Conservation (phyloP, 2,113 vertebrate species). For the Cynoglossus semilaevis region DNA sequence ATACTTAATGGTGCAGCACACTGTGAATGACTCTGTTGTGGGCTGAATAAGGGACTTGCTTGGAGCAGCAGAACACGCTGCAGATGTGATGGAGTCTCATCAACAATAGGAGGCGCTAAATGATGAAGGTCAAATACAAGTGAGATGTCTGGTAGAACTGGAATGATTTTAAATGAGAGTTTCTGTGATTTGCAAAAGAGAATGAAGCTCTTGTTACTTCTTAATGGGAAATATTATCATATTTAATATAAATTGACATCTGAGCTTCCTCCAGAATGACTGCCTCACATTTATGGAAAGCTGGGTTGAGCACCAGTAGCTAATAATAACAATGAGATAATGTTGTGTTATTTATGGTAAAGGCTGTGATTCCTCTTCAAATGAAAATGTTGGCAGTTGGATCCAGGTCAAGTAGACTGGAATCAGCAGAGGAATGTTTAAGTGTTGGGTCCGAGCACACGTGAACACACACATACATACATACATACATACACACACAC, state of each 20-base stretch:
- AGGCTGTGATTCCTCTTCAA: too few species aligned
- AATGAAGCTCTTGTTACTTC: slow-evolving; percentile 20
- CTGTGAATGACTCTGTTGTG: not conserved
- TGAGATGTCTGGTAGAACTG: slow-evolving; percentile 39
- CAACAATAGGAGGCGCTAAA: slow-evolving; percentile 20
- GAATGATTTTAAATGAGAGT: slow-evolving; percentile 41
- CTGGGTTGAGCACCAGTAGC: slow-evolving; percentile 38
- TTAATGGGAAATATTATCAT: slow-evolving; percentile 52
- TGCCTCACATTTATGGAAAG: too few species aligned
- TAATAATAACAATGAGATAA: slow-evolving; percentile 30
- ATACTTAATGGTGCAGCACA: not conserved
- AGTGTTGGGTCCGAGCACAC: too few species aligned
- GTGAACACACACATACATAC: not conserved
- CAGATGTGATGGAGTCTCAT: not conserved
- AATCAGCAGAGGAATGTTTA: not conserved
- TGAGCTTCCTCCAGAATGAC: slow-evolving; percentile 17
- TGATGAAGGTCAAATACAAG: slow-evolving; percentile 52
- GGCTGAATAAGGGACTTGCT: too few species aligned
- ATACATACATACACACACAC: not conserved
- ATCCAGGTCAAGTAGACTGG: too few species aligned
- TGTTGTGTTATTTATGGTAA: slow-evolving; percentile 8
- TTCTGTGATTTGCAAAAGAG: slow-evolving; percentile 28
- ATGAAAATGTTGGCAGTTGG: too few species aligned
- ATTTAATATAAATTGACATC: slow-evolving; percentile 42
- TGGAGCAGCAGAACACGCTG: slow-evolving; percentile 7